These are phyloP conservation scores for Podargus strigoides DNA, from an alignment of 2,797 vertebrate genomes.

Conservation along the genomic window DNA sequence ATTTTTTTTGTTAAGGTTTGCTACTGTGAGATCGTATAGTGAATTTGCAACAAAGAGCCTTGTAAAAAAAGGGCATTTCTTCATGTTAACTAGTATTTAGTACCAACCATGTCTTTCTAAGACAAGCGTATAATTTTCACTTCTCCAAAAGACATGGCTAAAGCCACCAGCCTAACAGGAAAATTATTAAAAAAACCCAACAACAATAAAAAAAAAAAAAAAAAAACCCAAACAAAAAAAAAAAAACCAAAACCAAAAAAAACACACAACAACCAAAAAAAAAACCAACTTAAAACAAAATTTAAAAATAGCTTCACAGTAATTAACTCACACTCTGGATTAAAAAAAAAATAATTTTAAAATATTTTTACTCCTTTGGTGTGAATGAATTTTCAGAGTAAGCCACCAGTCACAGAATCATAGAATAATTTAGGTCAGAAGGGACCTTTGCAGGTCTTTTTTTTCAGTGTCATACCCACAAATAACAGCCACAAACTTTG, in stretches of 20 bases:
- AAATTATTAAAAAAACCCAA: too few relatives aligned
- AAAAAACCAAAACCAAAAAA: background rate
- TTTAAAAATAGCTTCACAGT: background rate
- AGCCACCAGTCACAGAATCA: background rate
- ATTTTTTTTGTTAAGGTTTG: background rate
- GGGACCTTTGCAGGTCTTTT: background rate
- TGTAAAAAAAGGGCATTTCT: background rate
- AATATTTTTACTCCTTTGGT: background rate
- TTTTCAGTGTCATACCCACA: background rate
- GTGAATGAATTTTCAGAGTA: background rate
- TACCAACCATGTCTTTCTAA: background rate
- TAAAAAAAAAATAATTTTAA: background rate
- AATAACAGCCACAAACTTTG: background rate
- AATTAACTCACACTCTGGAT: background rate
- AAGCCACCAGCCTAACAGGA: background rate
- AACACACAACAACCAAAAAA: background rate
- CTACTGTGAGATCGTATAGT: background rate
- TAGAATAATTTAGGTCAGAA: background rate
- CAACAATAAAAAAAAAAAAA: too few relatives aligned
- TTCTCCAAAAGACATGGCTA: background rate
- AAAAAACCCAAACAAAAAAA: too few relatives aligned
- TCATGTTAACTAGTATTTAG: fast-evolving
- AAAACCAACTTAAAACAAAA: background rate
- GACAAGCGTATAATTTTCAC: background rate
- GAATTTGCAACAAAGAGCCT: background rate